These are phyloP conservation scores for Globodera ellingtonae DNA, from an alignment of 1,140 invertebrate genomes.

Conservation along the genomic window DNA sequence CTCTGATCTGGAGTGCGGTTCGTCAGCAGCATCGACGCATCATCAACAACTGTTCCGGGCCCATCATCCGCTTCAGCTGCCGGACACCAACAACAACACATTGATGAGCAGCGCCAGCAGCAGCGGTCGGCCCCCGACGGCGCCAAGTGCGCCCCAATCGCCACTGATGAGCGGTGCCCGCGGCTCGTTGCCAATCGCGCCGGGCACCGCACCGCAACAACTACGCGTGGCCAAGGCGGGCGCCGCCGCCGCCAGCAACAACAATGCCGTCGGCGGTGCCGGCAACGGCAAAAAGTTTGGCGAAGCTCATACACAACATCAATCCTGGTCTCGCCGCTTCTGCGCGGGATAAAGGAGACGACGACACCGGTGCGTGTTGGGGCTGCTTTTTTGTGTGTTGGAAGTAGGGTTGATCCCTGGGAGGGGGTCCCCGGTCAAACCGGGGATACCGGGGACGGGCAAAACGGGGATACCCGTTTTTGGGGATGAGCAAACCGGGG, in stretches of 20 bases:
- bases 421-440: too few species aligned
- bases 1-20: constrained; percentile 9
- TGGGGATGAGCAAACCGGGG: too few species aligned
- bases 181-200: constrained; percentile 18
- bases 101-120: neutral
- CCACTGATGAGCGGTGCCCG: constrained; percentile 20
- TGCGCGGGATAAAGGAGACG: constrained; percentile 30
- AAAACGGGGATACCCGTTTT: too few species aligned
- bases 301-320: constrained; percentile 60
- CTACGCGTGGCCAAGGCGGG: neutral
- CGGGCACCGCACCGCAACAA: constrained; percentile 35
- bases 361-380: neutral
- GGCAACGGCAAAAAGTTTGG: constrained; percentile 16
- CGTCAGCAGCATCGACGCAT: neutral
- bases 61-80: neutral
- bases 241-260: neutral
- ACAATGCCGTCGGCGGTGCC: neutral
- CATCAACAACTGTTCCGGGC: neutral
- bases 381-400: neutral
- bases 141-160: constrained; percentile 24
- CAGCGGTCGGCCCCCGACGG: constrained; percentile 5
- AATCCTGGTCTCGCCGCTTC: constrained; percentile 58
- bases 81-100: neutral
- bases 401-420: too few species aligned
- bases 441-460: too few species aligned